phyloP scores from a whole-genome alignment of 2,113 vertebrate genomes.

The Geothlypis trichas region DNA sequence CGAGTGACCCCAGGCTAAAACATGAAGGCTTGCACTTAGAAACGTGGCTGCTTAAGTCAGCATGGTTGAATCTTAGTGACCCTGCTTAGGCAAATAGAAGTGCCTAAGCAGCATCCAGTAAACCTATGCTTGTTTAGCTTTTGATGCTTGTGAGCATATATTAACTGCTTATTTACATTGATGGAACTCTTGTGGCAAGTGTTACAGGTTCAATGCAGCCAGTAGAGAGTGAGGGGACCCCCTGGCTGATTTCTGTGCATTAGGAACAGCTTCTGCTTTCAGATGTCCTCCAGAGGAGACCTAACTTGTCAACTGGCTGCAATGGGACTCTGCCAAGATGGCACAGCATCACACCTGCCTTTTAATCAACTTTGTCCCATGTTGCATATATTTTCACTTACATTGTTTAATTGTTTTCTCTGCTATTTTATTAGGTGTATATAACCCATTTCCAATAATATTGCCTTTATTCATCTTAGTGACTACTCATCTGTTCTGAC shows the following conservation, averaged over 20 bases:
- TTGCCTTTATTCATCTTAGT: not conserved
- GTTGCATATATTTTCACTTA: not conserved
- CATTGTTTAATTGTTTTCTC: not conserved
- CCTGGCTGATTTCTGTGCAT: not conserved
- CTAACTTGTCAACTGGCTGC: not conserved
- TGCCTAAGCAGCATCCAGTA: not conserved
- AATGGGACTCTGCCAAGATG: not conserved
- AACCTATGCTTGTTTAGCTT: not conserved
- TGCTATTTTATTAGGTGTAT: not conserved
- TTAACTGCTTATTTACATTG: not conserved
- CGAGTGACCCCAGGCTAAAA: not conserved
- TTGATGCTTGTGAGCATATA: not conserved
- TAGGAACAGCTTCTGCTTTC: not conserved
- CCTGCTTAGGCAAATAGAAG: not conserved
- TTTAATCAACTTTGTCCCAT: not conserved
- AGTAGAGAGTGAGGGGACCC: not conserved
- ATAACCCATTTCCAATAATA: not conserved
- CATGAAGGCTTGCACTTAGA: not conserved
- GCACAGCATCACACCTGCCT: not conserved
- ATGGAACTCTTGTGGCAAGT: not conserved
- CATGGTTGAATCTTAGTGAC: not conserved
- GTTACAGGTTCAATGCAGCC: not conserved
- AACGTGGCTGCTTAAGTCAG: not conserved
- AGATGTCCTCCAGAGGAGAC: not conserved
- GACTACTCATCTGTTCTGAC: fast-evolving